Evolutionary conservation across 2,797 vertebrate genomes (phyloP).

Genomic region (Neoniphon sammara): DNA sequence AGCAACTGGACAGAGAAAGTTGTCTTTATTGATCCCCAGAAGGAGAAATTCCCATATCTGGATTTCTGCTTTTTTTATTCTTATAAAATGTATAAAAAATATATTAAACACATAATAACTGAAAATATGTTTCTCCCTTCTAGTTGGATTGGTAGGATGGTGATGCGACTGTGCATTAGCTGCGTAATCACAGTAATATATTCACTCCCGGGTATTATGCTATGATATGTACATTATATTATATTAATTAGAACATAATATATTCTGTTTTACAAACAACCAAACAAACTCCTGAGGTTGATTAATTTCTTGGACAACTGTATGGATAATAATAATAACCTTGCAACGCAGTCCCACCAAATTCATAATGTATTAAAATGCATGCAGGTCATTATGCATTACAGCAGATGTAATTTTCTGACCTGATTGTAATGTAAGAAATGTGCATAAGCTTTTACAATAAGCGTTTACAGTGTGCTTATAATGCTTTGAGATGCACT

Average conservation of each 20-base stretch:
- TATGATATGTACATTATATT: too few species aligned
- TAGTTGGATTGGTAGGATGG: not conserved
- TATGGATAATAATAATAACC: not conserved
- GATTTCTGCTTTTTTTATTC: too few species aligned
- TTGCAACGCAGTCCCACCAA: constrained; percentile 26
- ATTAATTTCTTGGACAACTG: not conserved
- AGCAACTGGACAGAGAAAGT: not conserved
- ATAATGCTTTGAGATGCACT: constrained; percentile 44
- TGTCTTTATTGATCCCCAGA: too few species aligned
- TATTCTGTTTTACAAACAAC: not conserved
- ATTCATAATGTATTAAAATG: constrained; percentile 60
- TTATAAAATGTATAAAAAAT: too few species aligned
- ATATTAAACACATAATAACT: too few species aligned
- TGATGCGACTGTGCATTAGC: not conserved
- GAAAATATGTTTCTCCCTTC: not conserved
- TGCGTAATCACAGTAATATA: not conserved
- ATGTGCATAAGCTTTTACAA: constrained; percentile 5
- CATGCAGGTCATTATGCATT: constrained; percentile 37
- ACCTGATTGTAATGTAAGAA: constrained; percentile 6
- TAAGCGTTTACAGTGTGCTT: constrained; percentile 31
- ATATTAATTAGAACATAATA: too few species aligned
- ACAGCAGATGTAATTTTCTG: not conserved
- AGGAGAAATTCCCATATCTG: too few species aligned
- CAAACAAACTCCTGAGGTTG: not conserved
- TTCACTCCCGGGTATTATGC: not conserved